Evolutionary conservation across 2,888 invertebrate species (phyloP).

Genomic region (Athalia rosae): DNA sequence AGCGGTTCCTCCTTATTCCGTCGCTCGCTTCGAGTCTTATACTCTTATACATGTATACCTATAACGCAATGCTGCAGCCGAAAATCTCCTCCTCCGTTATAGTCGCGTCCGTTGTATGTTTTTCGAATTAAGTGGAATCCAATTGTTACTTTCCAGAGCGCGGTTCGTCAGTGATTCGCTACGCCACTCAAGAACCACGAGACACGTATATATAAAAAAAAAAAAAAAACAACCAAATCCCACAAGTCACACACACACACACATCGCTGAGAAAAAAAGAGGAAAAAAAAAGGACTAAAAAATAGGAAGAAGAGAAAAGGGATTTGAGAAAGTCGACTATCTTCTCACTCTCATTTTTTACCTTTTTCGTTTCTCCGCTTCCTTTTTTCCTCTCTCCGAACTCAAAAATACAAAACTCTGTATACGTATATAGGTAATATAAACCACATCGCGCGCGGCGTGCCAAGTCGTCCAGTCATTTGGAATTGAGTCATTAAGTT

Average conservation of each 20-base stretch:
- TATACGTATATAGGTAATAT: no score
- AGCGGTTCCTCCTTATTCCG: conserved; percentile 19
- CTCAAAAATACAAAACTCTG: not conserved
- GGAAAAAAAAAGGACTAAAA: not conserved
- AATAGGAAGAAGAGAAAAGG: conserved; percentile 1
- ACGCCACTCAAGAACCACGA: conserved; percentile 54
- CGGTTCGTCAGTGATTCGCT: conserved; percentile 58
- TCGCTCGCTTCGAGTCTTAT: not conserved
- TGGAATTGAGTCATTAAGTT: conserved; percentile 32
- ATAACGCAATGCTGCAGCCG: not conserved
- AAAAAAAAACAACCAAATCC: no score
- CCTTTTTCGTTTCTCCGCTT: not conserved
- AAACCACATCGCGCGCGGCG: not conserved
- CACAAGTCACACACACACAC: no score
- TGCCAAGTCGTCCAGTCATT: not conserved
- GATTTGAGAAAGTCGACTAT: not conserved
- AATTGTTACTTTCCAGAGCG: conserved; percentile 59
- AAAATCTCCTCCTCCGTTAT: not conserved
- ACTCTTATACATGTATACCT: no score
- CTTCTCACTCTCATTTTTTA: not conserved
- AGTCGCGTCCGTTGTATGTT: conserved; percentile 53
- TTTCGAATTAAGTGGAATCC: conserved; percentile 59
- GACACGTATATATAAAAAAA: not conserved
- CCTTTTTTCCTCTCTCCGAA: not conserved
- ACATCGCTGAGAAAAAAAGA: no score